A percentile compares a stretch with the other conserved stretches of the same genome.
Evolutionary conservation across 2,113 vertebrate genomes (phyloP).

Genomic region (Callorhinus ursinus): DNA sequence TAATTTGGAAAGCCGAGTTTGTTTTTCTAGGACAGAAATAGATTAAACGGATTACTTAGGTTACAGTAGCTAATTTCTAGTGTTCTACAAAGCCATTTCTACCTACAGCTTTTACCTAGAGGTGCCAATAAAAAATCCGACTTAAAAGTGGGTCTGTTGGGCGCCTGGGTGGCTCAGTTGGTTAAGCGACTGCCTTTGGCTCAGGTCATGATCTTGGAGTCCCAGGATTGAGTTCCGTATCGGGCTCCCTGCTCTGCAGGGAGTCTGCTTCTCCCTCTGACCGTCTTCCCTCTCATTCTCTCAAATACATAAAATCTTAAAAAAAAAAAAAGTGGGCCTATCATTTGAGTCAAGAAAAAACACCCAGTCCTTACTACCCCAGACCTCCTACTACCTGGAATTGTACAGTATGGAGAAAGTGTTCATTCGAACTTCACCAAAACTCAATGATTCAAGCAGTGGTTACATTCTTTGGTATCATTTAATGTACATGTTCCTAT

Average conservation of each 20-base stretch:
- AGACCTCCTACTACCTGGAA: background rate
- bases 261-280: too few species aligned
- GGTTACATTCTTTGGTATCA: background rate
- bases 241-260: too few species aligned
- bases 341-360: background rate
- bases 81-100: background rate
- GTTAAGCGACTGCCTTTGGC: too few species aligned
- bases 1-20: background rate
- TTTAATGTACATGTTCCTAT: background rate
- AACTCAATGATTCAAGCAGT: background rate
- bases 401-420: background rate
- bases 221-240: too few species aligned
- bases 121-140: background rate
- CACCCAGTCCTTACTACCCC: background rate
- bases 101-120: background rate
- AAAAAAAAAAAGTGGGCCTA: background rate
- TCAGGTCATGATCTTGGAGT: too few species aligned
- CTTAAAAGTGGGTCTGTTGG: background rate
- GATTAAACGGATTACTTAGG: background rate
- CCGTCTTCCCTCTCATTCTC: too few species aligned
- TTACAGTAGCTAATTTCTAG: background rate
- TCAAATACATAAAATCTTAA: background rate
- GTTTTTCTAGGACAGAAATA: background rate
- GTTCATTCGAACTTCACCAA: background rate
- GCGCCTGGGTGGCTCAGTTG: too few species aligned